phyloP scores from a whole-genome alignment of 2,113 vertebrate species.

The Chiloscyllium plagiosum region DNA sequence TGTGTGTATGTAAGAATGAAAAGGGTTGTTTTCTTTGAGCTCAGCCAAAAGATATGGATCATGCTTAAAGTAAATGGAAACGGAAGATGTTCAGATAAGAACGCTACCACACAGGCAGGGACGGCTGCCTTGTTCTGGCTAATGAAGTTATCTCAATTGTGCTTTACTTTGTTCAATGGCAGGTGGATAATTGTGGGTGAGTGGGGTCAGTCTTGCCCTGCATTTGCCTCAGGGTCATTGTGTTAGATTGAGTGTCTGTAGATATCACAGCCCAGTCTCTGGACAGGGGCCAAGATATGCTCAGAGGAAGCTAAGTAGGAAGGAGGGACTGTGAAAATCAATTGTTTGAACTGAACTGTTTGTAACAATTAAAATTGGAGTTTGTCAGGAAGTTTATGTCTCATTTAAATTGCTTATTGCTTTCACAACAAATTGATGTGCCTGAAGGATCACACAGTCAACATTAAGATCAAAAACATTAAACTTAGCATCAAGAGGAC shows the following conservation, averaged over 20 bases:
- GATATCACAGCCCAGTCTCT: neutral
- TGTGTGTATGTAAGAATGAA: neutral
- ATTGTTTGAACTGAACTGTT: conserved; percentile 22
- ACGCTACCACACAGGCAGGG: conserved; percentile 34
- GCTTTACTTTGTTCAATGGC: neutral
- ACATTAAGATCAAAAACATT: conserved; percentile 6
- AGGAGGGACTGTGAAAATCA: conserved; percentile 13
- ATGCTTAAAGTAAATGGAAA: conserved; percentile 32
- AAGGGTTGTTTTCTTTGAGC: conserved; percentile 16
- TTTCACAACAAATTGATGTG: conserved; percentile 18
- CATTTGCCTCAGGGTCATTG: conserved; percentile 3
- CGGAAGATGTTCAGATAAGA: conserved; percentile 21
- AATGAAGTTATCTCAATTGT: conserved; percentile 31
- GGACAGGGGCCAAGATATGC: neutral
- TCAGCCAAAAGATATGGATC: conserved; percentile 22
- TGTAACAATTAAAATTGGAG: neutral
- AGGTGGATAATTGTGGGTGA: conserved; percentile 36
- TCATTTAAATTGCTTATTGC: conserved; percentile 5
- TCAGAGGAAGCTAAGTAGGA: conserved; percentile 14
- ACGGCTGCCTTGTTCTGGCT: conserved; percentile 17
- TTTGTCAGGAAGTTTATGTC: conserved; percentile 32
- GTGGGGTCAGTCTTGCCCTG: conserved; percentile 1
- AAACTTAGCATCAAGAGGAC: neutral
- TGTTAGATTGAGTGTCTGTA: conserved; percentile 11
- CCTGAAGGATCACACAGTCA: neutral